These are phyloP conservation scores for Gobius niger DNA, from an alignment of 2,113 vertebrate genomes.

Conservation along the genomic window DNA sequence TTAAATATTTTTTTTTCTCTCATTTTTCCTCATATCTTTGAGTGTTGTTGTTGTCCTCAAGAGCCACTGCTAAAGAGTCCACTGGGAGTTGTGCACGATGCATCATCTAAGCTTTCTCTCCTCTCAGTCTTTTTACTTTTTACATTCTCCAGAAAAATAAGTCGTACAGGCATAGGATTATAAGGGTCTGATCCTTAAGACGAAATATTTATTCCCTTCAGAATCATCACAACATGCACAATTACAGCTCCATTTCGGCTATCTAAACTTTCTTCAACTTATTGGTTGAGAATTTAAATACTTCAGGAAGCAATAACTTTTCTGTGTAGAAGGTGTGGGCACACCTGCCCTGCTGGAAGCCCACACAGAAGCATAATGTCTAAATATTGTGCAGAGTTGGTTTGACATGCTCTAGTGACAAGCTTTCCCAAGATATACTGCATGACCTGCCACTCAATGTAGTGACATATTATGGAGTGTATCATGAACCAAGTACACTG, in stretches of 20 bases:
- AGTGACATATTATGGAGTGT: not conserved
- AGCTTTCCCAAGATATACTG: not conserved
- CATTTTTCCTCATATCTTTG: slow-evolving; percentile 3
- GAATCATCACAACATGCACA: not conserved
- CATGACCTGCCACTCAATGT: slow-evolving; percentile 1
- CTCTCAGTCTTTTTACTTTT: slow-evolving; percentile 18
- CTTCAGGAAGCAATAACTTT: not conserved
- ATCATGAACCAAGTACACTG: not conserved
- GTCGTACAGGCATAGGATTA: not conserved
- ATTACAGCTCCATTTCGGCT: not conserved
- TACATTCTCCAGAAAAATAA: slow-evolving; percentile 6
- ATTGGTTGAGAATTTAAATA: not conserved
- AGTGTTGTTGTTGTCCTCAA: slow-evolving; percentile 22
- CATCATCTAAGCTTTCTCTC: slow-evolving; percentile 49
- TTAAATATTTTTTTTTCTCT: not conserved
- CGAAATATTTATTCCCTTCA: not conserved
- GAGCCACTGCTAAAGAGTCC: slow-evolving; percentile 62
- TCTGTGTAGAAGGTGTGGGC: not conserved
- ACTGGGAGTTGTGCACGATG: slow-evolving; percentile 43
- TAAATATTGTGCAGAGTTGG: not conserved
- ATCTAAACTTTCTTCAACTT: not conserved
- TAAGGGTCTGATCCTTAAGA: slow-evolving; percentile 4
- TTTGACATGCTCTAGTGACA: slow-evolving; percentile 11
- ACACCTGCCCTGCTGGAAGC: not conserved
- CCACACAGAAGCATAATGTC: not conserved